Evolutionary conservation across 2,888 invertebrate species (phyloP), one percentile per base, ranked within the genome.

Genomic region (Rhodophaea formosa): DNA sequence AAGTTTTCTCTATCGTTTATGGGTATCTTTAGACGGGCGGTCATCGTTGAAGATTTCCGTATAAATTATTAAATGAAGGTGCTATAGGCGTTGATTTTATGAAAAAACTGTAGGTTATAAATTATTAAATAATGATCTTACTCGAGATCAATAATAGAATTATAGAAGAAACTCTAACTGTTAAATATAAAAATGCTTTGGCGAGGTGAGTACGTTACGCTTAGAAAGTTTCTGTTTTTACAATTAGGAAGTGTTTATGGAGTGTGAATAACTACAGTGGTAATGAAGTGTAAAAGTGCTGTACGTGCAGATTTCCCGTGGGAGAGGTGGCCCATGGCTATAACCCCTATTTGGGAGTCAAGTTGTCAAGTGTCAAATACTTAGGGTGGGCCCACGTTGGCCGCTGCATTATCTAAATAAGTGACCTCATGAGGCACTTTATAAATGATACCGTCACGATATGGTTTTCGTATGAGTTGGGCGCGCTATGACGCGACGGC

Each of bases 71-170:
- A 91, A 90, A 91, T 91, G 91, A 91, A 87, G 91, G 91, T 91
- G 91, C 91, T 91, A 78, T 91, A 89, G 65, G 84, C 89, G 88
- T 91, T 90, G 80, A 82, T 89, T 91, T 88, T 89, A 90, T 90
- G 88, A 81, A 84, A 88, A 88, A 84, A 70, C 85, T 84, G 88
- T 91, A 91, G 91, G 91, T 86, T 88, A 86, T 85, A 82, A 84
- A 89, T 88, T 88, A 85, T 89, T 86, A 86, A 91, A 88, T 88
- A 88, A 98, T 98, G 98, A 98, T 98, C 94, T 94, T 98, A 88
- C 94, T 99, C 86, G 99, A 99, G 95, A 98, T 98, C 93, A 97
- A 99, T 93, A 99, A 99, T 93, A 96, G 98, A 91, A 98, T 99
- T 92, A 96, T 99, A 78, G 98, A 98, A 93, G 99, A 99, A 92